Evolutionary conservation across 2,797 vertebrate species (phyloP), one percentile per base, ranked within the genome.

Genomic region (Pterois miles): DNA sequence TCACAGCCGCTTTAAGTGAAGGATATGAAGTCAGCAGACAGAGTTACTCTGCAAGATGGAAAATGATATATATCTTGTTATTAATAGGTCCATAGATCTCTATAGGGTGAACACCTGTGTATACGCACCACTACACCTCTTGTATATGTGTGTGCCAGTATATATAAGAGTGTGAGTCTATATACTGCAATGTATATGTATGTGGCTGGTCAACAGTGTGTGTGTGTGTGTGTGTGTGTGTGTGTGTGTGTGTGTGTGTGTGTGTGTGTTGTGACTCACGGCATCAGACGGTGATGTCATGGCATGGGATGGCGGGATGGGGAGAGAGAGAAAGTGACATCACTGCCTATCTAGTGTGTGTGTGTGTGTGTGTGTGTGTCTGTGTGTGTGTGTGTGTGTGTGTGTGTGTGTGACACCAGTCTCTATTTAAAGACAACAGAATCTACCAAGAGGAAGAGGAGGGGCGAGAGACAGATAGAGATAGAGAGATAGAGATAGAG

Each of bases 221-320:
- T 33, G 56, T 33, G 11, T 38, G 58, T 62, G 27, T 38, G 57
- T 71, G 46, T 53, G 46, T 40, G 16, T 22, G 23, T 43, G 31
- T 62, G 33, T 50, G 18, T 34, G 23, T 57, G 22, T 46, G 34
- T n/a, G 56, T 60, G 36, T 48, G 54, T 40, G 27, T 65, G 53
- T n/a, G 18, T 50, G 56, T 31, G 46, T 33, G n/a, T 48, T 62
- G 54, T n/a, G 36, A 68, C 54, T 62, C 25, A 78, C 10, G 3
- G 29, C 69, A 64, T 69, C 71, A 77, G 68, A 65, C 38, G 7
- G 71, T 88, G 88, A 86, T 88, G 82, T 85, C 72, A 86, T 76
- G 40, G 22, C 36, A 31, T 59, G 40, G n/a, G n/a, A 36, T 69
- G 59, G 53, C 1, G 0, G 31, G 66, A 25, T 3, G 34, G 56